Evolutionary conservation across 2,888 invertebrate species (phyloP), one percentile per base, ranked within the genome.

Genomic region (Criorhina ranunculi): DNA sequence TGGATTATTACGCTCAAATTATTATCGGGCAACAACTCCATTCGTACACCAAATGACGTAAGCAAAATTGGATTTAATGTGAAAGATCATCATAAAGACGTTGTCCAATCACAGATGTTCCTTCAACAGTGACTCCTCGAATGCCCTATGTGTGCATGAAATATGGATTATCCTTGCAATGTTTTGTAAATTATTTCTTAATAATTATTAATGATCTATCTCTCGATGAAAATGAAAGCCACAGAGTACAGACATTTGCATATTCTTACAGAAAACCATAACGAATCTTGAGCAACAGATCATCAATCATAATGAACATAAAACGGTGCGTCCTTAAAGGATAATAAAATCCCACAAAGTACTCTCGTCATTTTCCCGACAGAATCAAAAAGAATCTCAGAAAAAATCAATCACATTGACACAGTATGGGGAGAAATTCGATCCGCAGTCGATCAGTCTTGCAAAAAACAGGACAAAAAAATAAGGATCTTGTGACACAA

Each of bases 121-220:
- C 9, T 17, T 1, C 19, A 35, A 35, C 57, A 57, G 31, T 49
- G 53, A 66, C 35, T 62, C 78, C 60, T 55, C 75, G 59, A 62
- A 80, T 37, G 19, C 19, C 31, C 33, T 76, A 49, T 80, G 35
- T 31, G 64, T 12, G 51, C 85, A 64, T 78, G 73, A 60, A 85
- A 70, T 80, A 85, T 80, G 85, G 70, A 85, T 85, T 80, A 85
- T 85, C 75, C 80, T 76, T 80, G 44, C 70, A 85, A 80, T 80
- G 75, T 85, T 85, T 70, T 85, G 79, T 70, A 85, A 80, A 85
- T 85, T 76, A 80, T 64, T 85, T 80, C 76, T 85, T 75, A 85
- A 85, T 85, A 85, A 76, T 80, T 85, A 85, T 85, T 80, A 85
- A 85, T 85, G 79, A 80, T 75, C 67, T 7, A 8, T 24, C 59